Evolutionary conservation across 2,888 invertebrate genomes (phyloP).

Genomic region (Pandemis cinnamomeana): DNA sequence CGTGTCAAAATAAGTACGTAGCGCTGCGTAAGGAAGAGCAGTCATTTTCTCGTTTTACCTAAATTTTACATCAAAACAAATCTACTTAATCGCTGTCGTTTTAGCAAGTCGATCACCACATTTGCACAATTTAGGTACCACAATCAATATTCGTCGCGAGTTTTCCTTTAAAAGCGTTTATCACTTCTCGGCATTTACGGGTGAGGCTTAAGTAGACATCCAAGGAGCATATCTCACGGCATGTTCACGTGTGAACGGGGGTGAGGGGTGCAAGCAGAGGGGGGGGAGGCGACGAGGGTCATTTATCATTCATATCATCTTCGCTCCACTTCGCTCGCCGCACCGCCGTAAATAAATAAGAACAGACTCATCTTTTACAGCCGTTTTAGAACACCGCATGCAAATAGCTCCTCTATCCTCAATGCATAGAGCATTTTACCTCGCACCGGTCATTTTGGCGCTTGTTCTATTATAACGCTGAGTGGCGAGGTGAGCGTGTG

Average conservation of each 20-base stretch:
- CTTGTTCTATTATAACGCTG: constrained; percentile 53
- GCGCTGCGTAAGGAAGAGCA: not conserved
- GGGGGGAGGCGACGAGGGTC: constrained; percentile 71
- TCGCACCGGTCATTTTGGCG: constrained; percentile 28
- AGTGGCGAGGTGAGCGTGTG: constrained; percentile 63
- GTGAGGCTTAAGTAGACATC: constrained; percentile 71
- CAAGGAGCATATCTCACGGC: constrained; percentile 71
- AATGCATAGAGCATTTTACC: constrained; percentile 50
- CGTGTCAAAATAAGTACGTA: not conserved
- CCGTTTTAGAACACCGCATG: constrained; percentile 57
- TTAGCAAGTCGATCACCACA: constrained; percentile 22
- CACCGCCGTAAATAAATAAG: constrained; percentile 85
- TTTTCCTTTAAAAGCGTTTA: constrained; percentile 71
- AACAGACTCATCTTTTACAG: constrained; percentile 85
- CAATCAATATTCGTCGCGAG: constrained; percentile 67
- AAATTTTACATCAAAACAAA: not conserved
- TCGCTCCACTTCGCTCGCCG: constrained; percentile 85
- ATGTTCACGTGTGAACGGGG: constrained; percentile 79
- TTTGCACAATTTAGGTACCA: constrained; percentile 48
- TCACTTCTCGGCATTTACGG: constrained; percentile 71
- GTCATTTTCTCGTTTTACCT: not conserved
- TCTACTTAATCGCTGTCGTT: not conserved
- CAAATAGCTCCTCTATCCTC: constrained; percentile 53
- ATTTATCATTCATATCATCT: constrained; percentile 86
- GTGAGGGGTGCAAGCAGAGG: constrained; percentile 44